Conservation (phyloP, 2,888 invertebrate species). For the Thymelicus acteon region DNA sequence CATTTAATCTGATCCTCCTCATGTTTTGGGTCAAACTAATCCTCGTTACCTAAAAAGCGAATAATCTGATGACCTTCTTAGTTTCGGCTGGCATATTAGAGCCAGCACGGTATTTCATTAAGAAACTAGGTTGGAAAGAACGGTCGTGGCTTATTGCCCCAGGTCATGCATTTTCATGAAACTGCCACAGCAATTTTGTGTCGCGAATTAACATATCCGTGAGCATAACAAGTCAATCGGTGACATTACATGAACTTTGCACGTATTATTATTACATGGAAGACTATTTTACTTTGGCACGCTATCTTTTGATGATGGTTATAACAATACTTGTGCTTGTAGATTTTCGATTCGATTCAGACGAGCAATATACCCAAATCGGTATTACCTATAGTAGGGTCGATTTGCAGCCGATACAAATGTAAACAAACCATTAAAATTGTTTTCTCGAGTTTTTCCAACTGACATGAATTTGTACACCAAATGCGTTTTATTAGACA, state of each 20-base stretch:
- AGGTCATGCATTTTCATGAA: slow-evolving; percentile 39
- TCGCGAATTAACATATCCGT: slow-evolving; percentile 32
- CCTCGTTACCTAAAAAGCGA: slow-evolving; percentile 33
- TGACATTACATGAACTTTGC: slow-evolving; percentile 21
- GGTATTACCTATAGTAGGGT: too few species aligned
- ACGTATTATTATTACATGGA: slow-evolving; percentile 5
- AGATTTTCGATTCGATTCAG: neutral
- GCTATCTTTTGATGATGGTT: neutral
- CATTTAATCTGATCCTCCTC: slow-evolving; percentile 12
- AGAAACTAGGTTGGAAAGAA: slow-evolving; percentile 38
- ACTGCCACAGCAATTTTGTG: slow-evolving; percentile 35
- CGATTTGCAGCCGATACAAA: too few species aligned
- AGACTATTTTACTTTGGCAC: slow-evolving; percentile 2
- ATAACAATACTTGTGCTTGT: neutral
- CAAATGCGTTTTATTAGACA: too few species aligned
- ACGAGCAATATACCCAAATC: too few species aligned
- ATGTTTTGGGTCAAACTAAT: slow-evolving; percentile 32
- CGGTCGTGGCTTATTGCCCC: slow-evolving; percentile 30
- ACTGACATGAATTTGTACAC: too few species aligned
- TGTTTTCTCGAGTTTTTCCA: too few species aligned
- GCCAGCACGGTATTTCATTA: slow-evolving; percentile 37
- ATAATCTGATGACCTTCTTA: slow-evolving; percentile 38
- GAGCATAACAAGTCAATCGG: slow-evolving; percentile 33
- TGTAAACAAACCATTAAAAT: too few species aligned
- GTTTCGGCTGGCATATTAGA: slow-evolving; percentile 36